Evolutionary conservation across 2,797 vertebrate genomes (phyloP), one percentile per base, ranked within the genome.

Genomic region (Catharus ustulatus): DNA sequence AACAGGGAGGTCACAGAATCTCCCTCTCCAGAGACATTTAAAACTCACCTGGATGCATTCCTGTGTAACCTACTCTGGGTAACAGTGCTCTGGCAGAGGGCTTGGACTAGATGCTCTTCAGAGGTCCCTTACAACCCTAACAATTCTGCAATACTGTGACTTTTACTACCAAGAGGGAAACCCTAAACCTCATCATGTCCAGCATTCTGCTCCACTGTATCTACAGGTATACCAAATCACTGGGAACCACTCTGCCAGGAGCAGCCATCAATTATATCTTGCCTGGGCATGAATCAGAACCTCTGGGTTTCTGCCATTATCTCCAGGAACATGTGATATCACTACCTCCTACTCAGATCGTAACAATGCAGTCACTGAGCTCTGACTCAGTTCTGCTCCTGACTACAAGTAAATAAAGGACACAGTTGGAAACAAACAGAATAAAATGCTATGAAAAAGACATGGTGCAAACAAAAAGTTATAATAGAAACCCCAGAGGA

Each of bases 321-420:
- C 64, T 51, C 42, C 45, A 64, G 72, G 45, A 87, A 57, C 1
- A 89, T 49, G 19, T 51, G 45, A 55, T 40, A 66, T 5, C 13
- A 11, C 10, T 51, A 6, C 8, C 8, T 80, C 57, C 66, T 92
- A 55, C 64, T n/a, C 73, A 91, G 82, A 74, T 40, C 22, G 17
- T 11, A 67, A 48, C 34, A 80, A 8, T 18, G 29, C 15, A 74
- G 22, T 36, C 54, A n/a, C 57, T 0, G 3, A 93, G 77, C n/a
- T 86, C 62, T 72, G 58, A 64, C 54, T 80, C 49, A 29, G 0
- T 77, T 68, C 66, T 77, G 6, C 46, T 72, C 54, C 43, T 67
- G 34, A 90, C 57, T 83, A 83, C 32, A 63, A 82, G 49, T 69
- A 79, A 95, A 57, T 84, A 87, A 84, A 90, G 30, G n/a, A 84